Base-by-base conservation (phyloP, 2,797 vertebrate genomes). In the Lagodon rhomboides region DNA sequence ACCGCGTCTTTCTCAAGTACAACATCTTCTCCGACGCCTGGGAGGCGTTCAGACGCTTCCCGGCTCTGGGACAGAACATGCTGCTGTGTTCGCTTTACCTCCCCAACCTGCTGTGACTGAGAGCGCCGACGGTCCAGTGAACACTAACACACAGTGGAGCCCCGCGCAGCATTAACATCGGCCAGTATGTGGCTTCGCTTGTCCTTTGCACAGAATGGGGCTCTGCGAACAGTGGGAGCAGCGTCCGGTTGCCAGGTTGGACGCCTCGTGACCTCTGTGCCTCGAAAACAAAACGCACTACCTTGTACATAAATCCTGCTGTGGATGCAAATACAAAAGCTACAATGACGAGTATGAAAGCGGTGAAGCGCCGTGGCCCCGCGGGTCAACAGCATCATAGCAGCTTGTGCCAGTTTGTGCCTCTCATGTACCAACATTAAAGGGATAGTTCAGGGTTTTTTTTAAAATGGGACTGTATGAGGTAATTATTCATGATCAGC, bases 81-180 rank as follows among this genome's bases (percentile, higher is more conserved):
- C 93, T 98, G 85, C 95, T 99, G 43, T 98, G 96, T 61, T 99
- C 98, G 18, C 93, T 99, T 69, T 99, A 99, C 90, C 94, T 99
- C 70, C 97, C 97, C 77, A 94, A 92, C 20, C 75, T 93, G 44
- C 62, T 86, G 27, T 96, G 95, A 91, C 16, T 3, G 22, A 23
- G 17, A 38, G 59, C 5, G 22, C 13, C 2, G 16, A 25, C 1
- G 68, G 62, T 30, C 18, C 16, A 10, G 30, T 46, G 46, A 4
- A 65, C 63, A 44, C 53, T 61, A 68, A 44, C 43, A n/a, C 16
- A 64, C 3, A n/a, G 38, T 17, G 75, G 54, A 71, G 50, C 30
- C 30, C 71, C 30, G 4, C 34, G 66, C 30, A n/a, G 66, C 47
- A 12, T 66, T 53, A 64, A 68, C 27, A 6, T 11, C 22, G 54